Percentiles rank a stretch among this genome's conserved stretches.
Conservation (phyloP, 2,113 vertebrate genomes). For the Chionodraco myersi region DNA sequence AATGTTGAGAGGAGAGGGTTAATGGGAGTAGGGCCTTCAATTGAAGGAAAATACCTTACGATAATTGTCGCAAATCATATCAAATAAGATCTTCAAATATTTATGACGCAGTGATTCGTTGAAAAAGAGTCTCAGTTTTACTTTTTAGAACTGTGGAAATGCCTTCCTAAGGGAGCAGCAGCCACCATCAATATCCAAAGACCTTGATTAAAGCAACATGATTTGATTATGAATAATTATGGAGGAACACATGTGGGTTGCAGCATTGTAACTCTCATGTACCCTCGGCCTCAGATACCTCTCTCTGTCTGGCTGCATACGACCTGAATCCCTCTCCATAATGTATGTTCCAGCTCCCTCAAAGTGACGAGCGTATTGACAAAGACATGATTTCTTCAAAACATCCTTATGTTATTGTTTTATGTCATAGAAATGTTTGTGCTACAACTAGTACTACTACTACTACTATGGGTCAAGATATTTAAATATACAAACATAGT, state of each 20-base stretch:
- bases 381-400: constrained; percentile 49
- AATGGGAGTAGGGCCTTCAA: constrained; percentile 11
- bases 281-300: background rate
- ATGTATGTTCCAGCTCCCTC: constrained; percentile 43
- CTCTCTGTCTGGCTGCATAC: constrained; percentile 19
- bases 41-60: background rate
- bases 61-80: background rate
- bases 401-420: constrained; percentile 28
- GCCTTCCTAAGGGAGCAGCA: background rate
- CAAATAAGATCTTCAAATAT: background rate
- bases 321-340: constrained; percentile 50
- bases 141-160: constrained; percentile 7
- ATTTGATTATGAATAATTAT: constrained; percentile 37
- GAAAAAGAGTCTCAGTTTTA: constrained; percentile 8
- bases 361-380: constrained; percentile 55
- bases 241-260: constrained; percentile 48
- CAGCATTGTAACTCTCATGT: constrained; percentile 25
- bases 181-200: background rate
- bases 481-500: background rate
- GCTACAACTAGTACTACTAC: constrained; percentile 26
- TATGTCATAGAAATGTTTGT: constrained; percentile 14
- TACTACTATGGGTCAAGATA: background rate
- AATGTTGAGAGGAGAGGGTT: background rate
- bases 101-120: background rate
- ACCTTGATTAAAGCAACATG: constrained; percentile 30